A percentile compares a stretch with the other conserved stretches of the same genome.
Conservation (phyloP, 2,113 vertebrate genomes). For the Synchiropus splendidus region DNA sequence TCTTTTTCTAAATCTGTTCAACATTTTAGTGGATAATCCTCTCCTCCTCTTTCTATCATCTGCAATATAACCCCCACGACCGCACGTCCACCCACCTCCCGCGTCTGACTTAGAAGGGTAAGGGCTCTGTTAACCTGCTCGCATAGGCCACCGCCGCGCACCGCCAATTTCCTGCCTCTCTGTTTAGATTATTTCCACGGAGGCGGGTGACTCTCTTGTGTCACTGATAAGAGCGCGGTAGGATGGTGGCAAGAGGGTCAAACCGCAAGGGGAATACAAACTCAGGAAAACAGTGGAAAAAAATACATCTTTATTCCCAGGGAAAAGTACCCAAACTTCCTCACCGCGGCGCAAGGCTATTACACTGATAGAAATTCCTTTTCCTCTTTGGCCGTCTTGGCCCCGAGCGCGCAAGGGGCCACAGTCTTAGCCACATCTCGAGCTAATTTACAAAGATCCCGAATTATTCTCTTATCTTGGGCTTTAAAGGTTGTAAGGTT, state of each 20-base stretch:
- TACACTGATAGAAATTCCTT: slow-evolving; percentile 65
- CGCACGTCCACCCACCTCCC: slow-evolving; percentile 39
- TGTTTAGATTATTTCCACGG: slow-evolving; percentile 56
- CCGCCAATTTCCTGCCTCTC: slow-evolving; percentile 36
- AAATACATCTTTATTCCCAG: slow-evolving; percentile 35
- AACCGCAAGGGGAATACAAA: slow-evolving; percentile 53
- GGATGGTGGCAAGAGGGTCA: slow-evolving; percentile 59
- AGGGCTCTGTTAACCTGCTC: slow-evolving; percentile 52
- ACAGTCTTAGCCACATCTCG: slow-evolving; percentile 63
- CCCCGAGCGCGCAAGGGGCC: slow-evolving; percentile 39
- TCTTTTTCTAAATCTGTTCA: neutral
- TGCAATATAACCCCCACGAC: slow-evolving; percentile 59
- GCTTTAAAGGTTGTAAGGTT: slow-evolving; percentile 75
- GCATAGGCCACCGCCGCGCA: slow-evolving; percentile 29
- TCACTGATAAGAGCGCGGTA: slow-evolving; percentile 57
- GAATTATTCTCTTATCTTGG: slow-evolving; percentile 70
- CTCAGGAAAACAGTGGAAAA: slow-evolving; percentile 8
- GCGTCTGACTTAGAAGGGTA: slow-evolving; percentile 44
- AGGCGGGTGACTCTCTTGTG: slow-evolving; percentile 47
- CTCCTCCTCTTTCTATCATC: slow-evolving; percentile 44
- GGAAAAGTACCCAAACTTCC: slow-evolving; percentile 57
- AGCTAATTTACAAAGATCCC: slow-evolving; percentile 75
- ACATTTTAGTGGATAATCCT: slow-evolving; percentile 29
- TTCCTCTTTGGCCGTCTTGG: slow-evolving; percentile 41
- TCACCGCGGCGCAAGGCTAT: slow-evolving; percentile 55